Conservation (phyloP, 2,113 vertebrate genomes). For the Strix aluco region DNA sequence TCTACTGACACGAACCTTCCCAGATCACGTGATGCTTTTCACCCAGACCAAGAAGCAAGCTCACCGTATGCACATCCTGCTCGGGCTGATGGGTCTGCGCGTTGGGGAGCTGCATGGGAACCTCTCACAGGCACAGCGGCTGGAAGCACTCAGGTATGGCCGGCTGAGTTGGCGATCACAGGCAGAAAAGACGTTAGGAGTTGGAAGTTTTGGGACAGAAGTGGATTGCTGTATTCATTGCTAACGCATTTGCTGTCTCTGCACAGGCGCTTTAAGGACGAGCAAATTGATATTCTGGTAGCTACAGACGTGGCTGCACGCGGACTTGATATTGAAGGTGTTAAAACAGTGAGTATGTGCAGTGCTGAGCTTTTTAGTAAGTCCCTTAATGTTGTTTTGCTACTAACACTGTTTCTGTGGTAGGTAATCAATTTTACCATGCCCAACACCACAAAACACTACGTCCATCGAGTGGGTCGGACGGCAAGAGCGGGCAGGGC, state of each 20-base stretch:
- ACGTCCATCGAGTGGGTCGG: slow-evolving; percentile 93
- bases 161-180: neutral
- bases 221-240: neutral
- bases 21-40: slow-evolving; percentile 96
- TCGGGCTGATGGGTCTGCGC: slow-evolving; percentile 91
- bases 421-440: slow-evolving; percentile 99
- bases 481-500: slow-evolving; percentile 90
- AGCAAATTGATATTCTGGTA: slow-evolving; percentile 95
- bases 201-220: neutral
- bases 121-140: slow-evolving; percentile 92
- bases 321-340: slow-evolving; percentile 94
- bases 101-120: slow-evolving; percentile 96
- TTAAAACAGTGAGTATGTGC: slow-evolving; percentile 88
- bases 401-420: neutral
- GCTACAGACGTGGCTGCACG: slow-evolving; percentile 96
- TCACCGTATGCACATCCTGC: slow-evolving; percentile 94
- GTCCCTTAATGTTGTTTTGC: neutral
- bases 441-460: slow-evolving; percentile 95
- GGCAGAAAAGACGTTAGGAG: neutral
- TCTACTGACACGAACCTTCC: slow-evolving; percentile 91
- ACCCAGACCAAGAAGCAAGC: slow-evolving; percentile 99
- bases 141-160: slow-evolving; percentile 89
- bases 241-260: neutral
- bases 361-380: neutral
- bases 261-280: slow-evolving; percentile 95